A percentile compares a stretch with the other conserved stretches of the same genome.
phyloP scores from a whole-genome alignment of 2,113 vertebrate genomes.

The Uropsilus gracilis region DNA sequence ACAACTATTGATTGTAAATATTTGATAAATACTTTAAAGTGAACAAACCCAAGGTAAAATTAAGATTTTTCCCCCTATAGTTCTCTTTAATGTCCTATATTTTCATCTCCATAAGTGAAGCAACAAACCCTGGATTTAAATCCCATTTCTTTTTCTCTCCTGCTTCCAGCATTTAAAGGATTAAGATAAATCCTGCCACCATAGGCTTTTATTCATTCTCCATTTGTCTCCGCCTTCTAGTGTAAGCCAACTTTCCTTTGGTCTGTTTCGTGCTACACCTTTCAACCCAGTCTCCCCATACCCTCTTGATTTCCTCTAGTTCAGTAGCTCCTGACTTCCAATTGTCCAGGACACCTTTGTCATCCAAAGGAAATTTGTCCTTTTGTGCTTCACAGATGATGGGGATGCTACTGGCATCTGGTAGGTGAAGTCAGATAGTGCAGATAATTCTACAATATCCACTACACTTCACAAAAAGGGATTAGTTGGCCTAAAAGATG shows the following conservation, averaged over 20 bases:
- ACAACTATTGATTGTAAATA: neutral
- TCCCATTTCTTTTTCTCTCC: neutral
- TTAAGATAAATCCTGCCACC: neutral
- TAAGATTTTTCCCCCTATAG: neutral
- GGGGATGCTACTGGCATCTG: neutral
- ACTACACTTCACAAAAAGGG: neutral
- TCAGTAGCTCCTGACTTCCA: neutral
- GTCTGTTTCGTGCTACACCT: neutral
- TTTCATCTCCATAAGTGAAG: neutral
- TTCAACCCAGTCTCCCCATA: neutral
- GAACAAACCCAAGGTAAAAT: neutral
- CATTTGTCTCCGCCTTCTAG: neutral
- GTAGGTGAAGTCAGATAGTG: neutral
- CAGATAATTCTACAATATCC: neutral
- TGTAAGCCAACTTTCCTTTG: neutral
- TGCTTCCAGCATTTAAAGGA: neutral
- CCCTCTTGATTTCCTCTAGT: neutral
- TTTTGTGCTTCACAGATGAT: neutral
- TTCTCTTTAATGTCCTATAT: neutral
- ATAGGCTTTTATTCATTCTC: neutral
- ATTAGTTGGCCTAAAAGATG: neutral
- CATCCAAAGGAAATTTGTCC: neutral
- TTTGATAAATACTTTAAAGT: neutral
- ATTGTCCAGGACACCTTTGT: neutral
- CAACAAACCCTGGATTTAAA: neutral